Evolutionary conservation across 35 echinoderm and acorn worm genomes (phyloP).

Genomic region (Heliocidaris erythrogramma): DNA sequence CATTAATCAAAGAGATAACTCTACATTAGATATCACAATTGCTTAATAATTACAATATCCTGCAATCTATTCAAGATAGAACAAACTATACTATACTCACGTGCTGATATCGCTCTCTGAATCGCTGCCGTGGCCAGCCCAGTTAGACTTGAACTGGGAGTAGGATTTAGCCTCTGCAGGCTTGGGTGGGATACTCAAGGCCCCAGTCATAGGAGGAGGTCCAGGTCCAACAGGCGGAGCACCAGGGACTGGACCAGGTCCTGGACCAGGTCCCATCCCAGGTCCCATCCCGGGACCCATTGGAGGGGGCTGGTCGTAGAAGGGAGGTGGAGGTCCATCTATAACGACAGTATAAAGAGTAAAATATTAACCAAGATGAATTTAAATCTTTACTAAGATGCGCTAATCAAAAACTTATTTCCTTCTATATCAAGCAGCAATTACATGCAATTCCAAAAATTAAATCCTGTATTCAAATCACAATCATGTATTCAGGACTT

Average conservation of each 20-base stretch:
- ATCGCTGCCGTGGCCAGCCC: neutral
- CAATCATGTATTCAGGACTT: too few species aligned
- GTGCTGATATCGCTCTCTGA: slow-evolving; percentile 40
- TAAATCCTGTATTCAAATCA: too few species aligned
- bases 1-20: too few species aligned
- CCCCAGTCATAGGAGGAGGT: neutral
- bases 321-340: slow-evolving; percentile 43
- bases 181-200: neutral
- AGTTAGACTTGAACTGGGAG: slow-evolving; percentile 36
- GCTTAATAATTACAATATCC: too few species aligned
- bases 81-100: neutral
- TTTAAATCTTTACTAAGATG: neutral
- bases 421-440: too few species aligned
- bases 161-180: neutral
- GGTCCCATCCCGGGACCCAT: slow-evolving; percentile 13
- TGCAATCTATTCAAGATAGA: neutral
- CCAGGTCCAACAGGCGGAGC: neutral
- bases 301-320: slow-evolving; percentile 33
- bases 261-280: neutral
- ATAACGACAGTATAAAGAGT: neutral
- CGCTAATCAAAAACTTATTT: too few species aligned
- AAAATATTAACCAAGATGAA: neutral
- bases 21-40: too few species aligned
- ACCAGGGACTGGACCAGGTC: neutral
- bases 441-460: too few species aligned